phyloP scores from a whole-genome alignment of 2,113 vertebrate species.

The Pongo pygmaeus region DNA sequence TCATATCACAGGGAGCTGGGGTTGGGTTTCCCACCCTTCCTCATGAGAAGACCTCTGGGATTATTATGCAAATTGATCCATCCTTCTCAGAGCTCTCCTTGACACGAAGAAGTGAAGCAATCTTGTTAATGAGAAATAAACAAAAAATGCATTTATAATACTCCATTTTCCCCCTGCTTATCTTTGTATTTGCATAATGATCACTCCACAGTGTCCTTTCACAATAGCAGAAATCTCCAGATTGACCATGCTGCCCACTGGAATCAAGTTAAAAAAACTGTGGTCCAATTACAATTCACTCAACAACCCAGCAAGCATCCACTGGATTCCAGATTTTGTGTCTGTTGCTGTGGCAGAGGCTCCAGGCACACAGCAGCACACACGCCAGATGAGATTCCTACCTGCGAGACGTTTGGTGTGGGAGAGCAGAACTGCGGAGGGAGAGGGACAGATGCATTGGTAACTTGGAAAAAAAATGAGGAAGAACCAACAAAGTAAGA shows the following conservation, averaged over 20 bases:
- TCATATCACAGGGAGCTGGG: background rate
- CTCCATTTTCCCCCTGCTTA: background rate
- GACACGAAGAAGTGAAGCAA: background rate
- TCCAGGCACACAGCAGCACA: no score
- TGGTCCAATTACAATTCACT: background rate
- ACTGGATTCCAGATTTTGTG: background rate
- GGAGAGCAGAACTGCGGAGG: background rate
- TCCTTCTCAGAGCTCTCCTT: background rate
- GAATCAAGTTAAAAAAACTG: background rate
- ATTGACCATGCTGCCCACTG: background rate
- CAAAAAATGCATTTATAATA: background rate
- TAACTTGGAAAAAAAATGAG: background rate
- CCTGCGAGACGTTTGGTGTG: background rate
- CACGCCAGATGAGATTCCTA: background rate
- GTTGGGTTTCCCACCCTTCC: background rate
- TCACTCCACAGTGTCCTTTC: background rate
- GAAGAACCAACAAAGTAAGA: background rate
- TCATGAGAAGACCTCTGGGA: background rate
- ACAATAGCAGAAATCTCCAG: background rate
- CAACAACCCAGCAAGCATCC: background rate
- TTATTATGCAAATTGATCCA: background rate
- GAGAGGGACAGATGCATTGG: no score
- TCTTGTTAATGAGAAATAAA: conserved; percentile 57
- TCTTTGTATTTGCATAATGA: background rate
- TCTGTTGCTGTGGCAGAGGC: background rate